Conservation (phyloP, 2,113 vertebrate species). For the Lagopus leucura region DNA sequence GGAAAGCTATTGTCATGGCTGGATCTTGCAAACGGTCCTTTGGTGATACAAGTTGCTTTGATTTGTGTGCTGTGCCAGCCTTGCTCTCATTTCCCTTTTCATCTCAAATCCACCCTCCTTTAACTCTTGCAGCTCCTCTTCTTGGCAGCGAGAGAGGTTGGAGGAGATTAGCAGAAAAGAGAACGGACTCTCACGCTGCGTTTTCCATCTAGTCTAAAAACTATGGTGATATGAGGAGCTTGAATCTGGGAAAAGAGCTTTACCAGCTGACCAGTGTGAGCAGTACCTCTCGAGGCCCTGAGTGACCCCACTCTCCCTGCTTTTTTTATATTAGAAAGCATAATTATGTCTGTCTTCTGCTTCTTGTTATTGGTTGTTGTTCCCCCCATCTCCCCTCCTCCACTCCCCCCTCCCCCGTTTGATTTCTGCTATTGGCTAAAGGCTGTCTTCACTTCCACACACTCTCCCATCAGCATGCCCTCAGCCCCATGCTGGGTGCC, state of each 20-base stretch:
- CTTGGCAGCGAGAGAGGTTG: background rate
- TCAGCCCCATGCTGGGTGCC: accelerated
- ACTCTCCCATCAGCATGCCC: background rate
- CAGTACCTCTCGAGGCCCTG: background rate
- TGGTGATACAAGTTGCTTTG: constrained; percentile 48
- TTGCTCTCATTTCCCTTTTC: background rate
- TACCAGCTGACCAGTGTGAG: background rate
- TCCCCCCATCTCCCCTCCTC: too few species aligned
- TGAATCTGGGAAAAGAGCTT: background rate
- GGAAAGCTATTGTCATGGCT: constrained; percentile 1
- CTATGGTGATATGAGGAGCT: background rate
- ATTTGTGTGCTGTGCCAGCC: constrained; percentile 25
- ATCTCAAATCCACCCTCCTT: constrained; percentile 6
- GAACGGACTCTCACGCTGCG: background rate
- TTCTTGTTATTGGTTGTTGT: background rate
- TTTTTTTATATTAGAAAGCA: constrained; percentile 2
- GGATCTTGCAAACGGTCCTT: constrained; percentile 21
- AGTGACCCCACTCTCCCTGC: background rate
- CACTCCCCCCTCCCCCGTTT: background rate
- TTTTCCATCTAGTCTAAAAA: background rate
- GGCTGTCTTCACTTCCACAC: background rate
- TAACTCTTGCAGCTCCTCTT: background rate
- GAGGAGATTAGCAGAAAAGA: background rate
- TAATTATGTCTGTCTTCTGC: background rate
- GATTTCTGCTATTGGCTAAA: background rate